Evolutionary conservation across 2,113 vertebrate species (phyloP), one percentile per base, ranked within the genome.

Genomic region (Mugil cephalus): DNA sequence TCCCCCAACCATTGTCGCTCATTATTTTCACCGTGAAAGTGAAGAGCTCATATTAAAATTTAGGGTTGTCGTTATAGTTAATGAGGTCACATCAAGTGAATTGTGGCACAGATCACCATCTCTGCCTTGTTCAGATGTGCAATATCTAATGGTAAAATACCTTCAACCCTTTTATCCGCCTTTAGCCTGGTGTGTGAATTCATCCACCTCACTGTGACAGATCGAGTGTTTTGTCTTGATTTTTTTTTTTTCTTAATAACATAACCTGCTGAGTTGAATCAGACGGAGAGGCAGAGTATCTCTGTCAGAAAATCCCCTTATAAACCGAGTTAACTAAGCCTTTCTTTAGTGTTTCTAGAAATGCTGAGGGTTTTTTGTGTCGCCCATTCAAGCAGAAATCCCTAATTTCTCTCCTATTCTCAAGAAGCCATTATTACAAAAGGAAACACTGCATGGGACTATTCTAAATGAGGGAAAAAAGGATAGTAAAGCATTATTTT

Each of bases 241-340:
- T 70, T 61, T 30, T 12, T 66, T 42, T 15, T 58, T n/a, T 15
- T 53, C 54, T 47, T 21, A 21, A 43, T 36, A 68, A 17, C 51
- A 30, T 46, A 42, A 60, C 73, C 48, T 38, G 52, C 46, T 40
- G 54, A 38, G 64, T 21, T 47, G 53, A 69, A 74, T 47, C 60
- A 52, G 21, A 62, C 13, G 14, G 18, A 47, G 34, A 48, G 35
- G 6, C 19, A 0, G 24, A 17, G 14, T 65, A 11, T 47, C 8
- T 38, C 42, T 42, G 9, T 2, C 17, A 4, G 42, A 24, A 58
- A 60, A 45, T 11, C 0, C 1, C 4, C n/a, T 40, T 63, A 55
- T 64, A 65, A 61, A 43, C n/a, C 1, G 8, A 46, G 68, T 39
- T 2, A 53, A 53, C 36, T 14, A 13, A 34, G 51, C 35, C 46